phyloP scores from a whole-genome alignment of 2,113 vertebrate genomes.

The Scytalopus superciliaris region DNA sequence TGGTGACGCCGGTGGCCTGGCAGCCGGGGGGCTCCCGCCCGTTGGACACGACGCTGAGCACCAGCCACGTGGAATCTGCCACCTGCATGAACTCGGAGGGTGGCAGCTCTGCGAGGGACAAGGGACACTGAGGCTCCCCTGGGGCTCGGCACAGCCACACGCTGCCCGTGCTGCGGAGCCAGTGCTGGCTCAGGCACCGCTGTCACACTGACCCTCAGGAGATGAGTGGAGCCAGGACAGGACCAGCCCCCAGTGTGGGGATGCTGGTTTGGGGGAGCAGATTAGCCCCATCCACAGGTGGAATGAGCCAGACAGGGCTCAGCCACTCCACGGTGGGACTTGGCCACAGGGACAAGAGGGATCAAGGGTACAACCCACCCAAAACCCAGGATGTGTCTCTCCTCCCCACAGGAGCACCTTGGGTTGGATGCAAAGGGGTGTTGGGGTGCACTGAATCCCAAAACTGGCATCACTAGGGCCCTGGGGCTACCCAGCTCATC shows the following conservation, averaged over 20 bases:
- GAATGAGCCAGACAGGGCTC: not conserved
- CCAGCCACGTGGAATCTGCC: slow-evolving; percentile 90
- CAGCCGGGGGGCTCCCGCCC: slow-evolving; percentile 80
- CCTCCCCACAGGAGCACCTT: not conserved
- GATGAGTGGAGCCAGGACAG: accelerated
- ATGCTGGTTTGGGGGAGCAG: accelerated
- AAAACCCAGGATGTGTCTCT: accelerated
- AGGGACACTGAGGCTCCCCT: not conserved
- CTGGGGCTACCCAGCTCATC: not conserved
- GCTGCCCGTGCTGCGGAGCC: accelerated
- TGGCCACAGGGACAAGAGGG: accelerated
- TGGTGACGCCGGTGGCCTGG: slow-evolving; percentile 93
- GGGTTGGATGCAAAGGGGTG: not conserved
- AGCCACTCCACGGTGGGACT: not conserved
- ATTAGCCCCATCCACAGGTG: not conserved
- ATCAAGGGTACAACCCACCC: accelerated
- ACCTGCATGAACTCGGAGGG: slow-evolving; percentile 90
- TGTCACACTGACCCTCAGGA: accelerated
- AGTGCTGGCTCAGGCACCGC: accelerated
- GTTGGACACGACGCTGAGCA: slow-evolving; percentile 90
- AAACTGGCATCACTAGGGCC: not conserved
- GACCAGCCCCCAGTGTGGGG: accelerated
- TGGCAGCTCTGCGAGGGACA: slow-evolving; percentile 80
- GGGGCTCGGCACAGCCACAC: accelerated
- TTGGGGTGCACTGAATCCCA: not conserved